Base-by-base conservation (phyloP, 2,888 invertebrate genomes). In the Peribatodes rhomboidaria region DNA sequence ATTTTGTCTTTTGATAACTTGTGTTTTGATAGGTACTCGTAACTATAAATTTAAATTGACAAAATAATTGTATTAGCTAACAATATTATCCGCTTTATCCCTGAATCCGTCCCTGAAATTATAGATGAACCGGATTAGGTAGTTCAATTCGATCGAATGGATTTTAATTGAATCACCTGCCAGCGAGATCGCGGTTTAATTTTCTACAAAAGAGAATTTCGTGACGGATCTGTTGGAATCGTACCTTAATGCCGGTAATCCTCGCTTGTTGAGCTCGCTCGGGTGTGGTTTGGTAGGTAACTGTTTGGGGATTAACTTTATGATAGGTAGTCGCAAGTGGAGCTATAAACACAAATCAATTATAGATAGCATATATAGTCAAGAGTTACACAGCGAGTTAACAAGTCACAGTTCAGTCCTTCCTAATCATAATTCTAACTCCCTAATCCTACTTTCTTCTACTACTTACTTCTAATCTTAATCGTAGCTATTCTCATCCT, bases 161-260 rank as follows among this genome's bases (percentile, higher is more conserved):
- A 87, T 87, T 89, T 89, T 89, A 90, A 90, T 89, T 88, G 84
- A 83, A 83, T 84, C 83, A 87, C 85, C 85, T 87, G 76, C 73
- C 75, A 76, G 64, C 72, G 67, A 73, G 75, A 56, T 74, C 61
- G 69, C 50, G 72, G 72, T 77, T 79, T 72, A 76, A 80, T 81
- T 80, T 78, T 76, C 73, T 74, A 77, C 69, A 53, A 76, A 72
- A 78, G 70, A 72, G 69, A 74, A 69, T 69, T 70, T 65, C 62
- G 70, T 76, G 73, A 74, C 66, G 70, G 72, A 78, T 79, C 73
- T 76, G 49, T 13, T 37, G 55, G 49, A 42, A 54, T 54, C 47
- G 47, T 20, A 56, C 62, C 42, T 53, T 56, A 56, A 59, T 50
- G 31, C 22, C 54, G 11, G 46, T 67, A 56, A 67, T 58, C 61